Conservation (phyloP, 2,888 invertebrate genomes). For the Orthosia incerta region DNA sequence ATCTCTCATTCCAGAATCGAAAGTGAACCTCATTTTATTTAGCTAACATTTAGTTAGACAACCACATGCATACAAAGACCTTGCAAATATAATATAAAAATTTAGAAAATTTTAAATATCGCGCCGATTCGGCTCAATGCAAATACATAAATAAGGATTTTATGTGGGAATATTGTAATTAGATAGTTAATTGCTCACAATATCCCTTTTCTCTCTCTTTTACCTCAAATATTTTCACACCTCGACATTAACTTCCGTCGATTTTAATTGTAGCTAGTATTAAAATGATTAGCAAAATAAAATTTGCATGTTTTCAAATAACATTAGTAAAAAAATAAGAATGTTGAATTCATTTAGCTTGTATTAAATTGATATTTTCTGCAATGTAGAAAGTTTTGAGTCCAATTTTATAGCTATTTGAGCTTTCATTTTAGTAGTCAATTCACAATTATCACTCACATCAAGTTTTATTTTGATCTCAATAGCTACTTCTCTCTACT, state of each 20-base stretch:
- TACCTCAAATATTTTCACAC: slow-evolving; percentile 64
- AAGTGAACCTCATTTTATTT: slow-evolving; percentile 84
- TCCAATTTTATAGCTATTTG: slow-evolving; percentile 45
- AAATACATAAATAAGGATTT: slow-evolving; percentile 51
- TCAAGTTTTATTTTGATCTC: slow-evolving; percentile 61
- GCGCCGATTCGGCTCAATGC: slow-evolving; percentile 23
- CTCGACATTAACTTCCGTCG: slow-evolving; percentile 60
- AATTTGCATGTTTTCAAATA: slow-evolving; percentile 57
- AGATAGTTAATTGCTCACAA: slow-evolving; percentile 68
- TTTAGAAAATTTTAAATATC: slow-evolving; percentile 16
- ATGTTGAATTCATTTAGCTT: slow-evolving; percentile 56
- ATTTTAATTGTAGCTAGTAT: slow-evolving; percentile 62
- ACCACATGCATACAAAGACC: slow-evolving; percentile 27
- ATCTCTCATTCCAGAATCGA: slow-evolving; percentile 77
- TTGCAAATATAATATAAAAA: slow-evolving; percentile 29
- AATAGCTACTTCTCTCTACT: slow-evolving; percentile 32
- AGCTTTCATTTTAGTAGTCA: slow-evolving; percentile 38
- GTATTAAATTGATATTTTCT: slow-evolving; percentile 56
- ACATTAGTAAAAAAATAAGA: slow-evolving; percentile 43
- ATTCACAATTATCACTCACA: slow-evolving; percentile 24
- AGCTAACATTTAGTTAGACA: slow-evolving; percentile 63
- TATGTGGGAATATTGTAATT: slow-evolving; percentile 60
- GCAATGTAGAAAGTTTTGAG: slow-evolving; percentile 53
- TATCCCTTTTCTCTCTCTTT: slow-evolving; percentile 62
- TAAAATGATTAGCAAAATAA: slow-evolving; percentile 66